Base-by-base conservation (phyloP, 2,113 vertebrate genomes). In the Scartelaos histophorus region DNA sequence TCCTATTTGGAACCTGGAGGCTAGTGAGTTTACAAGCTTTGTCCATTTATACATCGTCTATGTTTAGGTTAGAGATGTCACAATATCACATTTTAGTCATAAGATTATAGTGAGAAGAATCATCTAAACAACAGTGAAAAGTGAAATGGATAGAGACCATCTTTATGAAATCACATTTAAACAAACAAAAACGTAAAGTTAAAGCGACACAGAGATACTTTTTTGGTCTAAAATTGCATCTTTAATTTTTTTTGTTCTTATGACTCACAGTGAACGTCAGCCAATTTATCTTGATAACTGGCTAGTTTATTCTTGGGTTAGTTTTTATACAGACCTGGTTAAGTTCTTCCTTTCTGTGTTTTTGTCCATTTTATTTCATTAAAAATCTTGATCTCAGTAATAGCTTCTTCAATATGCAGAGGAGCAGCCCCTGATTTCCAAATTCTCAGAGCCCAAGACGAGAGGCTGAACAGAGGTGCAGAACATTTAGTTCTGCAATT, bases 401-500 rank as follows among this genome's bases (percentile, higher is more conserved):
- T 78, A 74, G 82, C 22, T 70, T 34, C 79, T 84, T 89, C 85
- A 69, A 73, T 58, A 87, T 88, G 89, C 85, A 78, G 61, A 83
- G 68, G 68, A 54, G 77, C 72, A 64, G 74, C 67, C 58, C 70
- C 24, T 80, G 57, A 74, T 74, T 72, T 71, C 66, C 62, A 2
- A 66, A 67, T 61, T 58, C 71, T 68, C 38, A 73, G 69, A 73
- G 71, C 71, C 51, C 17, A 24, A 76, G 74, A 74, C 11, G n/a
- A 79, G 78, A 76, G 85, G 85, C 87, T 81, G 82, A 73, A 87
- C 83, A 72, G 88, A 91, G 88, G 75, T 82, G 83, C 87, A 72
- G 81, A 78, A 83, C 72, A 85, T 88, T 85, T 86, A 77, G 81
- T 85, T 83, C 66, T 71, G 74, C 75, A 79, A 83, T 84, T 80